Conservation (phyloP, 2,888 invertebrate genomes). For the Ophioninae sp. region DNA sequence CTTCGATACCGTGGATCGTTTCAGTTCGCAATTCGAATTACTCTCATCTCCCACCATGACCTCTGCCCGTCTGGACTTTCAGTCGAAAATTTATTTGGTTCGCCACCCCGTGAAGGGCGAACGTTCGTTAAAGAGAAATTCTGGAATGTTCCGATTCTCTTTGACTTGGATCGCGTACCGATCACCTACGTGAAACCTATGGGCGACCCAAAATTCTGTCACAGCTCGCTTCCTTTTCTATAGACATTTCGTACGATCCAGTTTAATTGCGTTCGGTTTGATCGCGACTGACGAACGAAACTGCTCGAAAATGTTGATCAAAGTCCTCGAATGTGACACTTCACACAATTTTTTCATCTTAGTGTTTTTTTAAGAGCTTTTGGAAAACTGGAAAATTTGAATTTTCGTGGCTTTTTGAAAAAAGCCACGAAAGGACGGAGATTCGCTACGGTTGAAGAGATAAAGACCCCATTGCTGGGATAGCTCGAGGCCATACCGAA, state of each 20-base stretch:
- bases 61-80: constrained; percentile 6
- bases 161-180: constrained; percentile 28
- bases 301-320: neutral
- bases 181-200: neutral
- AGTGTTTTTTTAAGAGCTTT: neutral
- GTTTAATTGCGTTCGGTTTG: neutral
- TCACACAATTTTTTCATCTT: neutral
- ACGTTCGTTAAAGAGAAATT: constrained; percentile 45
- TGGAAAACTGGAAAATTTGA: too few species aligned
- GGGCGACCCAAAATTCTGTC: constrained; percentile 34
- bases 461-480: too few species aligned
- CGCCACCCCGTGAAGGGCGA: constrained; percentile 5
- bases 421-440: too few species aligned
- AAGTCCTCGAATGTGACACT: neutral
- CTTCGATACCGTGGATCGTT: constrained; percentile 19
- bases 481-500: too few species aligned
- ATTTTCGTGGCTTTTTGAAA: too few species aligned
- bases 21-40: neutral
- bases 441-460: too few species aligned
- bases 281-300: neutral
- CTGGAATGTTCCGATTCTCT: constrained; percentile 34
- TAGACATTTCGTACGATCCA: neutral
- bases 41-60: neutral
- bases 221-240: neutral
- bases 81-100: constrained; percentile 14